phyloP scores from a whole-genome alignment of 2,888 invertebrate species.

The Dysmachus trigonus region DNA sequence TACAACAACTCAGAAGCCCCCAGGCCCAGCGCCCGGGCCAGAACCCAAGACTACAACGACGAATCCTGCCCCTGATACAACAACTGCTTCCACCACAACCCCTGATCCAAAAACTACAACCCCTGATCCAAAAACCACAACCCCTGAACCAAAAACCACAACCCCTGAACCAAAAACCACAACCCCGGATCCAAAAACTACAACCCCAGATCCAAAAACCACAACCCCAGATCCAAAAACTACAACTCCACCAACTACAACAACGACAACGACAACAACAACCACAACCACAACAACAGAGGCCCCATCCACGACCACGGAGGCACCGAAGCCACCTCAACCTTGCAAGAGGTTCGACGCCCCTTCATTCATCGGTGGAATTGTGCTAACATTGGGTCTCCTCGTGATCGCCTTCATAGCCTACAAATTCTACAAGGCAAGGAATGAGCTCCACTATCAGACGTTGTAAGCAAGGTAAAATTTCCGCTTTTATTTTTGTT shows the following conservation, averaged over 20 bases:
- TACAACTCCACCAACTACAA: conserved; percentile 47
- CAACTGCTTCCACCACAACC: background rate
- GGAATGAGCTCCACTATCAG: conserved; percentile 86
- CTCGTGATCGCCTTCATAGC: conserved; percentile 83
- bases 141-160: conserved; percentile 52
- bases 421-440: conserved; percentile 87
- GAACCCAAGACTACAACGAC: background rate
- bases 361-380: conserved; percentile 84
- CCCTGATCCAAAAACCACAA: conserved; percentile 52
- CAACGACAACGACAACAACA: conserved; percentile 44
- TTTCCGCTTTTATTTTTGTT: background rate
- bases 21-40: too few species aligned
- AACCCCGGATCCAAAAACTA: conserved; percentile 43
- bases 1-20: background rate
- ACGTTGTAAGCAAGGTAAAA: conserved; percentile 73
- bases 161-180: conserved; percentile 48
- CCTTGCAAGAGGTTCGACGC: conserved; percentile 73
- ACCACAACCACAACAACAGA: conserved; percentile 8
- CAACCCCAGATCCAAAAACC: conserved; percentile 51
- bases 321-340: conserved; percentile 51
- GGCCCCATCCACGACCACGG: conserved; percentile 50
- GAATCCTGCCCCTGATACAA: background rate
- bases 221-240: conserved; percentile 48
- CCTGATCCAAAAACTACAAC: conserved; percentile 44
- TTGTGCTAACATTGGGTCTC: conserved; percentile 80